Conservation (phyloP, 1,140 invertebrate species). For the Psilanteris sp. region DNA sequence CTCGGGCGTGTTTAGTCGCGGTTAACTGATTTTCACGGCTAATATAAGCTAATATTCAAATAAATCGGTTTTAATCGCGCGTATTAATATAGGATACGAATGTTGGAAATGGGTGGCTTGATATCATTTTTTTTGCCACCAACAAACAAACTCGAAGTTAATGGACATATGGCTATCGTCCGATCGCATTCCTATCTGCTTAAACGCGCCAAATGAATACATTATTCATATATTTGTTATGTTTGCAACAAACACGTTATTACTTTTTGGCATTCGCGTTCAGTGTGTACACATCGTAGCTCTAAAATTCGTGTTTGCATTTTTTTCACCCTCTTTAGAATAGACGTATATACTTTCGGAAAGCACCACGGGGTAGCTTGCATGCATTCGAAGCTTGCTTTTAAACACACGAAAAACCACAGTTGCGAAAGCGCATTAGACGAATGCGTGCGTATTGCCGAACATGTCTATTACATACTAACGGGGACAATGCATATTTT, state of each 20-base stretch:
- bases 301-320: constrained; percentile 47
- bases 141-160: no score
- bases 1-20: no score
- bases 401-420: constrained; percentile 45
- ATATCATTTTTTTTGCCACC: no score
- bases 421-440: constrained; percentile 40
- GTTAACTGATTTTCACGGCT: no score
- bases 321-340: constrained; percentile 46
- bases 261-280: constrained; percentile 23
- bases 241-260: constrained; percentile 33
- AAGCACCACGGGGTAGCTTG: constrained; percentile 50
- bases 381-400: constrained; percentile 51
- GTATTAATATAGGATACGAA: no score
- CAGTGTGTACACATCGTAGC: constrained; percentile 19
- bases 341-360: constrained; percentile 53
- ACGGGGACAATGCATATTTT: constrained; percentile 21
- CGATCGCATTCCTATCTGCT: no score
- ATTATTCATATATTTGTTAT: constrained; percentile 52
- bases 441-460: constrained; percentile 43
- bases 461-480: constrained; percentile 49
- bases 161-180: no score
- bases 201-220: no score
- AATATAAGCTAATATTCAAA: no score
- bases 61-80: no score
- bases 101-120: no score